These are phyloP conservation scores for Marronus borbonicus DNA, from an alignment of 2,888 invertebrate species.

Conservation along the genomic window DNA sequence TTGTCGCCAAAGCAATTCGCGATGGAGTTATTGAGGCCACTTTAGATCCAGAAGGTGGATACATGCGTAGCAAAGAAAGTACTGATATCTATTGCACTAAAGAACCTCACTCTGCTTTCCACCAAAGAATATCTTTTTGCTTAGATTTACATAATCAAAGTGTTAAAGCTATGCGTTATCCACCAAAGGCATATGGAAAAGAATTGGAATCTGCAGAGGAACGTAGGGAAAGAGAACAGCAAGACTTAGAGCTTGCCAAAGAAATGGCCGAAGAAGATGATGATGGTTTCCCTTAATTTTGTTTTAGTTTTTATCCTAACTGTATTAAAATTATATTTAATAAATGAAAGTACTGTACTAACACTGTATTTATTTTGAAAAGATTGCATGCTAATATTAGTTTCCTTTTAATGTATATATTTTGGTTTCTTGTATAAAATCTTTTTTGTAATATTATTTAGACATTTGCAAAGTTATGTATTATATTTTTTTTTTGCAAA, in stretches of 20 bases:
- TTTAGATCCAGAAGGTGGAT: slow-evolving; percentile 95
- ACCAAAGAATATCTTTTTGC: slow-evolving; percentile 97
- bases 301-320: slow-evolving; percentile 19
- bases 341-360: not conserved
- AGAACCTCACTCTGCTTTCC: slow-evolving; percentile 96
- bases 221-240: slow-evolving; percentile 95
- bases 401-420: no score
- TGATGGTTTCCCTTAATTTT: slow-evolving; percentile 81
- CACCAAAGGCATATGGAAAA: slow-evolving; percentile 98
- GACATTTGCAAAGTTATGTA: no score
- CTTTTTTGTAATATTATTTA: no score
- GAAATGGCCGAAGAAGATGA: slow-evolving; percentile 99
- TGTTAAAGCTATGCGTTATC: slow-evolving; percentile 99
- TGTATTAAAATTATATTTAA: slow-evolving; percentile 32
- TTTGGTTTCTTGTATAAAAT: no score
- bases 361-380: not conserved
- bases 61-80: slow-evolving; percentile 98
- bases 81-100: slow-evolving; percentile 97
- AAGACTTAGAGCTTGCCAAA: slow-evolving; percentile 98
- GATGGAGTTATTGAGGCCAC: slow-evolving; percentile 99
- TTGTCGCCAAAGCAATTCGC: slow-evolving; percentile 97
- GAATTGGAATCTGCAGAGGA: slow-evolving; percentile 98
- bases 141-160: slow-evolving; percentile 98
- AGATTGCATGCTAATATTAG: no score
- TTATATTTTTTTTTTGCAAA: no score